Evolutionary conservation across 2,888 invertebrate genomes (phyloP).

Genomic region (Nomada fabriciana): DNA sequence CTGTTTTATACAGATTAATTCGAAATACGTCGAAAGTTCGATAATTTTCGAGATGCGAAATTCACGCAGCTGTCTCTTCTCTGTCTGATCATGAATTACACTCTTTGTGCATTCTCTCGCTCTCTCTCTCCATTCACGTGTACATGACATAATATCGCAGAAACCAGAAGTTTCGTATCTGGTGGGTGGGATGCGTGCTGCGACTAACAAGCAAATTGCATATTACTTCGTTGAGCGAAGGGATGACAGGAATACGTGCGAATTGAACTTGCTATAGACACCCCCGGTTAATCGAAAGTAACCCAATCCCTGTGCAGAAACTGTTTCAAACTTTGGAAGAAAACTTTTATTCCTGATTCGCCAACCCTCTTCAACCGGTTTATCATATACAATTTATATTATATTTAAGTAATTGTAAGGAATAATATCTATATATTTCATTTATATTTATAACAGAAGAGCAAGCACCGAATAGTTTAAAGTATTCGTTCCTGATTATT

Average conservation of each 20-base stretch:
- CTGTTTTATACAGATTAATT: slow-evolving; percentile 26
- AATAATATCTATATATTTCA: too few species aligned
- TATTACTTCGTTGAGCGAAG: slow-evolving; percentile 64
- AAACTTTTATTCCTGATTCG: not conserved
- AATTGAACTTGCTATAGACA: slow-evolving; percentile 53
- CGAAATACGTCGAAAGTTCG: slow-evolving; percentile 22
- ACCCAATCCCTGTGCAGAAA: not conserved
- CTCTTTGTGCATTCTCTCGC: slow-evolving; percentile 50
- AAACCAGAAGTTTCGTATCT: slow-evolving; percentile 59
- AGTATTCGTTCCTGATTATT: too few species aligned
- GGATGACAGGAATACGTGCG: slow-evolving; percentile 64
- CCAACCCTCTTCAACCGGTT: too few species aligned
- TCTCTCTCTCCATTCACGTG: not conserved
- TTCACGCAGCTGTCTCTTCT: slow-evolving; percentile 43
- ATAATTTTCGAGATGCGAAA: slow-evolving; percentile 34
- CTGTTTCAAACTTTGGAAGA: slow-evolving; percentile 10
- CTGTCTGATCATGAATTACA: slow-evolving; percentile 46
- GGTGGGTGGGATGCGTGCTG: slow-evolving; percentile 61
- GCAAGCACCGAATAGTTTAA: too few species aligned
- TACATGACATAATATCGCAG: slow-evolving; percentile 45
- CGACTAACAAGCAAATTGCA: slow-evolving; percentile 72
- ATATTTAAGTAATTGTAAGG: too few species aligned
- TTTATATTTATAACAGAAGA: too few species aligned
- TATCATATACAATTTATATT: too few species aligned
- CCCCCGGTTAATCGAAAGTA: slow-evolving; percentile 51